A percentile compares a stretch with the other conserved stretches of the same genome.
These are phyloP conservation scores for Halcyon chelicuti DNA, from an alignment of 2,797 vertebrate species.

Conservation along the genomic window DNA sequence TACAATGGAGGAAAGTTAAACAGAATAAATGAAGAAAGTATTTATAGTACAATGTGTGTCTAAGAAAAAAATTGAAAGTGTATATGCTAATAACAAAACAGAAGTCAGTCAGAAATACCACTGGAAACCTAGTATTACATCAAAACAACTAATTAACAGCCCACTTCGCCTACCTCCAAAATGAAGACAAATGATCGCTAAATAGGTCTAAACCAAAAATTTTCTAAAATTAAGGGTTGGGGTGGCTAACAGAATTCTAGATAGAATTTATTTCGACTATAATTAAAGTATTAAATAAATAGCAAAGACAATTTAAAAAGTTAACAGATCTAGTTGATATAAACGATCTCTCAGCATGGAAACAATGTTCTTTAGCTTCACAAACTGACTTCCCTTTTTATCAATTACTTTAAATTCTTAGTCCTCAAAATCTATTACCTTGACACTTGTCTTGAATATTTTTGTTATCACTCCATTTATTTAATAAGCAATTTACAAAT, in stretches of 20 bases:
- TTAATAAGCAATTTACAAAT: not conserved
- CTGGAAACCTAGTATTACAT: not conserved
- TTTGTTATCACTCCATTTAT: not conserved
- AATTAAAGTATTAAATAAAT: not conserved
- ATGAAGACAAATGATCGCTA: not conserved
- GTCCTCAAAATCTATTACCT: not conserved
- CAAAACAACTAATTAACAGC: not conserved
- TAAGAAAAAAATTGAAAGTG: not conserved
- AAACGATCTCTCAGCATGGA: not conserved
- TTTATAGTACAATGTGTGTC: not conserved
- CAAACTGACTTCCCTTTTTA: not conserved
- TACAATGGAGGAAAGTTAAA: not conserved
- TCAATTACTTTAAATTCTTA: not conserved
- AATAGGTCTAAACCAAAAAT: not conserved
- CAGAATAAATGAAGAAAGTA: not conserved
- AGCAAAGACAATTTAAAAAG: not conserved
- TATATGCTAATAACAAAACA: not conserved
- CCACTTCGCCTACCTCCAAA: too few species aligned
- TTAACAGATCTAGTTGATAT: not conserved
- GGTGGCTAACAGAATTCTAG: not conserved
- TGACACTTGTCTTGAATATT: not conserved
- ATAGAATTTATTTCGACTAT: not conserved
- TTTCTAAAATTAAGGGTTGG: not conserved
- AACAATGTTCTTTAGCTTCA: not conserved
- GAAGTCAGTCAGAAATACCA: not conserved